Evolutionary conservation across 2,888 invertebrate genomes (phyloP).

Genomic region (Lepidonotus clava): DNA sequence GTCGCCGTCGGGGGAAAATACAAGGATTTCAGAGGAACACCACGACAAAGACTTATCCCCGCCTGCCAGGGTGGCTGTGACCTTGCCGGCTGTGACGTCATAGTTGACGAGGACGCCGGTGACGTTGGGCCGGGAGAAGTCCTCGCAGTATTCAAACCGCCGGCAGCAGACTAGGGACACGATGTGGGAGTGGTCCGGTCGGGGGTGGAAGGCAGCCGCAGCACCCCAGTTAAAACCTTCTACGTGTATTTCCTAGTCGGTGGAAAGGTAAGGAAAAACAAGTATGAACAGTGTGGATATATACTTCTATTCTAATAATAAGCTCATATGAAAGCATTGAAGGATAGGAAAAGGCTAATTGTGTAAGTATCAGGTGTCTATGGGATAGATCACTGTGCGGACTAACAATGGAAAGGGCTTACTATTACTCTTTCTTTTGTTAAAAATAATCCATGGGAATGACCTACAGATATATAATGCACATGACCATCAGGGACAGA

Average conservation of each 20-base stretch:
- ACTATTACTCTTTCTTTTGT: no score
- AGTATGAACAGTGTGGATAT: neutral
- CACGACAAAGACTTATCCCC: neutral
- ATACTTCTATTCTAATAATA: neutral
- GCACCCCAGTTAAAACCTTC: neutral
- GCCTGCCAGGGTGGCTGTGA: neutral
- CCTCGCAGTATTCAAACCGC: neutral
- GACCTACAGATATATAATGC: no score
- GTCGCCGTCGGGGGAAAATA: neutral
- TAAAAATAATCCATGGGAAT: no score
- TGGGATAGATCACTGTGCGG: no score
- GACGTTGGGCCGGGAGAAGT: neutral
- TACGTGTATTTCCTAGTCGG: neutral
- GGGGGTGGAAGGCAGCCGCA: neutral
- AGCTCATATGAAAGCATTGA: no score
- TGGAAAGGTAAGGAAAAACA: no score
- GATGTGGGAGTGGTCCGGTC: neutral
- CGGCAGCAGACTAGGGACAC: neutral
- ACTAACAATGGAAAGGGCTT: no score
- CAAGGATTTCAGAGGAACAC: neutral
- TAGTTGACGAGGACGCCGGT: neutral
- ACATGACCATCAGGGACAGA: no score
- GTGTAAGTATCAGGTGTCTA: no score
- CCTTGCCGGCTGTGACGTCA: neutral
- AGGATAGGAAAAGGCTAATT: no score